phyloP scores from a whole-genome alignment of 2,113 vertebrate species.

The Colaptes auratus region DNA sequence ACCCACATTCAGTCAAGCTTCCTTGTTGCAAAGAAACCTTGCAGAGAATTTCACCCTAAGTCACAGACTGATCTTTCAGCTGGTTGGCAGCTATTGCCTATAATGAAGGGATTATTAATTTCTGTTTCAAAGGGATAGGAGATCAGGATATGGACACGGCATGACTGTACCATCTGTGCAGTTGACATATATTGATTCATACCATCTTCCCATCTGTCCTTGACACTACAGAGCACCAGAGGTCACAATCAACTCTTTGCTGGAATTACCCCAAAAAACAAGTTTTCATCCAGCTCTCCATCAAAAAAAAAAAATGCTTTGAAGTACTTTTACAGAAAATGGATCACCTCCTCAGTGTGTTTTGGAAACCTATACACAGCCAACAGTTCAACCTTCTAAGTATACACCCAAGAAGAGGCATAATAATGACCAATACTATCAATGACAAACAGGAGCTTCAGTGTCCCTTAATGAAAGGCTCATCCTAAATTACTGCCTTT shows the following conservation, averaged over 20 bases:
- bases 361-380: neutral
- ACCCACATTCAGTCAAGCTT: neutral
- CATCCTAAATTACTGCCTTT: neutral
- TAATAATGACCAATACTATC: neutral
- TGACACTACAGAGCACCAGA: constrained; percentile 75
- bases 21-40: constrained; percentile 8
- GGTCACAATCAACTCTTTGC: constrained; percentile 76
- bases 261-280: constrained; percentile 70
- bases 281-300: constrained; percentile 56
- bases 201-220: constrained; percentile 83
- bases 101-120: constrained; percentile 83
- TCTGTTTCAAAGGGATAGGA: constrained; percentile 76
- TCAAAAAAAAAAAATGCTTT: constrained; percentile 42
- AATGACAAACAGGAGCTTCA: neutral
- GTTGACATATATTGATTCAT: constrained; percentile 82
- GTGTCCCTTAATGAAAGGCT: neutral
- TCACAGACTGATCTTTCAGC: constrained; percentile 66
- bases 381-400: constrained; percentile 10
- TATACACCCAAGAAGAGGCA: neutral
- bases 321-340: constrained; percentile 53
- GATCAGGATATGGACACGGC: constrained; percentile 78
- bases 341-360: constrained; percentile 5
- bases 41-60: constrained; percentile 37
- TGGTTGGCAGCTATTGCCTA: constrained; percentile 75
- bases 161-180: constrained; percentile 81